phyloP scores from a whole-genome alignment of 2,113 vertebrate species.

The Nipponia nippon region DNA sequence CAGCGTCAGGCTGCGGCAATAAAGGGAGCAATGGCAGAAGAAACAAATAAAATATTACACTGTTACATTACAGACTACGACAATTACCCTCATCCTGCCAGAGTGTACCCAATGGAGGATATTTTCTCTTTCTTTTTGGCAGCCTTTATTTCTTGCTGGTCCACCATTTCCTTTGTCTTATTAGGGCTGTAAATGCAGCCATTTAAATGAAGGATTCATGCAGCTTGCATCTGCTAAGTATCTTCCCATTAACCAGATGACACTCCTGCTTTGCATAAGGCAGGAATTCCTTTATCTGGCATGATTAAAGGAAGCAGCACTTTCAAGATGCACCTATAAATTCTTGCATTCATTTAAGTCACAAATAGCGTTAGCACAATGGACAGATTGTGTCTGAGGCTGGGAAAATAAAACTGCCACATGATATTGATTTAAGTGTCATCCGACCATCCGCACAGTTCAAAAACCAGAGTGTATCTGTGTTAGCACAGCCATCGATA shows the following conservation, averaged over 20 bases:
- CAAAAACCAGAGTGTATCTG: background rate
- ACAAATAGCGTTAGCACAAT: background rate
- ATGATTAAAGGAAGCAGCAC: background rate
- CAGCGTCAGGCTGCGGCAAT: background rate
- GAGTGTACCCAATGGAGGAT: background rate
- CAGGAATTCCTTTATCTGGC: conserved; percentile 11
- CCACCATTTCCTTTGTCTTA: background rate
- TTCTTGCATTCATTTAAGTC: background rate
- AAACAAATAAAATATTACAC: background rate
- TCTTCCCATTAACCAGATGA: conserved; percentile 10
- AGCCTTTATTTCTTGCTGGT: background rate
- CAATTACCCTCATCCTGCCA: background rate
- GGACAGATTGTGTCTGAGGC: background rate
- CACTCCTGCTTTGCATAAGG: background rate
- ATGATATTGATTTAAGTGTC: background rate
- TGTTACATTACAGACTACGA: background rate
- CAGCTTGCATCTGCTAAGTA: conserved; percentile 3
- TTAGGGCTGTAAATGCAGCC: background rate
- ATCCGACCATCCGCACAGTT: background rate
- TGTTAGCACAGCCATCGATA: conserved; percentile 32
- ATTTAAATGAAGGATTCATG: conserved; percentile 14
- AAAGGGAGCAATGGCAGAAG: background rate
- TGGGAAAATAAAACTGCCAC: conserved; percentile 1
- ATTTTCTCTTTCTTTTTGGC: background rate
- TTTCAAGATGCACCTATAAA: conserved; percentile 14